These are phyloP conservation scores for Poeciliopsis prolifica DNA, from an alignment of 2,113 vertebrate species.

Conservation along the genomic window DNA sequence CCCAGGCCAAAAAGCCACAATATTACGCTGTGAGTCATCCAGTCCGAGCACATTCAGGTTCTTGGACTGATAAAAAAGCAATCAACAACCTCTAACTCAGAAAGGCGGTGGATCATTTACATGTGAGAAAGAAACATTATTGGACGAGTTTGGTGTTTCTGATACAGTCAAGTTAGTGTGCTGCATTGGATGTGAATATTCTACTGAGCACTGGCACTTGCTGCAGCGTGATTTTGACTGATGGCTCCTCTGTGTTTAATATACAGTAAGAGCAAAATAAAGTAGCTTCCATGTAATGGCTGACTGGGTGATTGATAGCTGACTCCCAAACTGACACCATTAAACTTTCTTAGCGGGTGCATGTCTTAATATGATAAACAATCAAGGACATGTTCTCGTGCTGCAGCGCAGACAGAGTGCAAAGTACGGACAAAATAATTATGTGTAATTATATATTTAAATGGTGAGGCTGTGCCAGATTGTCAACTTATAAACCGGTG, in stretches of 20 bases:
- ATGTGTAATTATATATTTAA: conserved; percentile 8
- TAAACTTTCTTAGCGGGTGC: conserved; percentile 54
- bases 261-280: conserved; percentile 42
- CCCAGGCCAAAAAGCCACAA: conserved; percentile 39
- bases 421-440: conserved; percentile 17
- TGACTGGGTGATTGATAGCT: conserved; percentile 66
- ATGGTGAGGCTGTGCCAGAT: background rate
- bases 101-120: conserved; percentile 52
- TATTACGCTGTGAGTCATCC: conserved; percentile 57
- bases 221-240: conserved; percentile 52
- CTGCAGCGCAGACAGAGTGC: conserved; percentile 36
- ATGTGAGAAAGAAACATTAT: conserved; percentile 48
- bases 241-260: conserved; percentile 56
- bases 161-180: conserved; percentile 31
- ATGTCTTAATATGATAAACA: conserved; percentile 49
- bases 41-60: conserved; percentile 29
- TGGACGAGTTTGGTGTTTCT: conserved; percentile 37
- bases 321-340: conserved; percentile 51
- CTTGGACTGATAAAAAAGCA: conserved; percentile 59
- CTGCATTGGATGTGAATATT: conserved; percentile 18
- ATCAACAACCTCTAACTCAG: conserved; percentile 58
- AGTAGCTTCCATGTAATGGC: conserved; percentile 43
- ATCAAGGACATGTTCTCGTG: conserved; percentile 44
- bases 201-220: conserved; percentile 11
- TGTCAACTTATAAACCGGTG: background rate